These are phyloP conservation scores for Ophonus ardosiacus DNA, from an alignment of 2,888 invertebrate species.

Conservation along the genomic window DNA sequence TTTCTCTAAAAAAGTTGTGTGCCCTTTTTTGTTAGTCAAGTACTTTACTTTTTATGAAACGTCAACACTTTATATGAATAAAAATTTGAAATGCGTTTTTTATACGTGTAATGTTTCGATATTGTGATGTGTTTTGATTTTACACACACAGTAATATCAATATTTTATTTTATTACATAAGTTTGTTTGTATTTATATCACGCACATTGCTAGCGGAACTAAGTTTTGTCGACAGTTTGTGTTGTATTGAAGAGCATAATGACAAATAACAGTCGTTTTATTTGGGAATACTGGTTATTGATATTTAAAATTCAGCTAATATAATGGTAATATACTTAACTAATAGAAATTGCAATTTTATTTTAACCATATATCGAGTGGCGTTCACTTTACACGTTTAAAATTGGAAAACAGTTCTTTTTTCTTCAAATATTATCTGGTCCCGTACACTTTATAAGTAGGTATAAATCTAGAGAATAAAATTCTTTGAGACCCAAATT, in stretches of 20 bases:
- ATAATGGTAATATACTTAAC: background rate
- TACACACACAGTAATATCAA: background rate
- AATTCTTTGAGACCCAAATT: no score
- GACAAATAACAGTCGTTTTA: constrained; percentile 23
- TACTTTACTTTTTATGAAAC: background rate
- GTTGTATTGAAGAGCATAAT: constrained; percentile 21
- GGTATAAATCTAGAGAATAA: no score
- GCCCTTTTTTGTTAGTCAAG: background rate
- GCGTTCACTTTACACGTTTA: no score
- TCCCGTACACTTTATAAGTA: no score
- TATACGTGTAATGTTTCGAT: background rate
- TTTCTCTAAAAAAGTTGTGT: background rate
- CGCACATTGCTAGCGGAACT: constrained; percentile 51
- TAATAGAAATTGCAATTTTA: no score
- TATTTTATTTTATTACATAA: constrained; percentile 41
- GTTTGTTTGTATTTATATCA: constrained; percentile 35
- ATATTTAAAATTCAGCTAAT: background rate
- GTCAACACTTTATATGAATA: background rate
- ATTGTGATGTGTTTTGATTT: constrained; percentile 1
- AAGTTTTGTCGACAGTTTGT: constrained; percentile 22
- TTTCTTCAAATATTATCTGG: no score
- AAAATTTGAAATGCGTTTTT: background rate
- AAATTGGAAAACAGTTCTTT: no score
- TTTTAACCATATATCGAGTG: no score
- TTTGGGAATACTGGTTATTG: background rate